Evolutionary conservation across 1,140 invertebrate species (phyloP), one percentile per base, ranked within the genome.

Genomic region (Cyclina sinensis): DNA sequence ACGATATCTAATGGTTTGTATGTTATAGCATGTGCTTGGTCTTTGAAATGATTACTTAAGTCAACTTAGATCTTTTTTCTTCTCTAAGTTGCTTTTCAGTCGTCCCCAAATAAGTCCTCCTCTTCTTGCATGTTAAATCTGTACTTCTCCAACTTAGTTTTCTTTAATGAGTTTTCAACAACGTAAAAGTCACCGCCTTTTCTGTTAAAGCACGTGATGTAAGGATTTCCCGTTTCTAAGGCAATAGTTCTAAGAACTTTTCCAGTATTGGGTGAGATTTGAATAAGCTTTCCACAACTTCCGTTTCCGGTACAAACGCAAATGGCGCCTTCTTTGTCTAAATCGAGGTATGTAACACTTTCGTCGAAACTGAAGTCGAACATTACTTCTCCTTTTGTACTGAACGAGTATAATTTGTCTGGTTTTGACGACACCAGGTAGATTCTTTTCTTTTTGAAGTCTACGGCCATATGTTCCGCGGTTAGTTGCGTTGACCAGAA

Each of bases 371-470:
- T 62, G 32, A 59, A 62, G 5, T 87, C 85, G 46, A 87, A 79
- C 59, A 87, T 87, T 21, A 78, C 73, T 35, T 68, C 76, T 16
- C 85, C 85, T 24, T 80, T 79, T 12, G 51, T 32, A 24, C 57
- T 70, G 21, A 87, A 80, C 18, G 85, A 87, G 37, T 79, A 87
- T 27, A 87, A 46, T 39, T 87, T 87, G 43, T 62, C 24, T 18
- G 85, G 85, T 48, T 87, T 87, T 16, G 21, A 74, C 11, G 54
- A 43, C 2, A 59, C 54, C 2, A 87, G 30, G 48, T 87, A 87
- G 37, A 87, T 68, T 80, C 85, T 37, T 54, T 87, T 87, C 62
- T 37, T 79, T 39, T 87, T 87, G 21, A 79, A 80, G 37, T 87
- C 85, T 21, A 87, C 85, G 4, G 43, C 43, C 39, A 87, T 54